Evolutionary conservation across 2,888 invertebrate species (phyloP), one percentile per base, ranked within the genome.

Genomic region (Drosophila gaucha): DNA sequence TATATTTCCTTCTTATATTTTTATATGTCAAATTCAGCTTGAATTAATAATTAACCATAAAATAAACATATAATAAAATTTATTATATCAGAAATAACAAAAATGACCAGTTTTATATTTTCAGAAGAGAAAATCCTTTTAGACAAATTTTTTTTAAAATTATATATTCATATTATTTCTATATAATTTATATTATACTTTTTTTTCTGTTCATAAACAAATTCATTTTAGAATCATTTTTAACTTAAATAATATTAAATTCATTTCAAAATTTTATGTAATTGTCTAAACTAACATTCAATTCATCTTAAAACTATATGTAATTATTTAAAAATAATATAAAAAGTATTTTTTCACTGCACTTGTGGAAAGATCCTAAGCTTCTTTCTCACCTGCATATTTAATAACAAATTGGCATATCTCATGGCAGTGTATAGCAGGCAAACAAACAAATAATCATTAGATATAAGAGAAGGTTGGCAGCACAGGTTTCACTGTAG

Each of bases 391-490:
- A 3, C 0, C 3, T 18, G 10, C 22, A 43, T 16, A 16, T 30
- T 16, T 10, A 5, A 20, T n/a, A 16, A 0, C 9, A 18, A 14
- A n/a, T 20, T n/a, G 9, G 6, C 16, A 20, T 9, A 16, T 8
- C 24, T 5, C 6, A n/a, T 4, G 26, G n/a, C 6, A 59, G 59
- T 18, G 59, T 59, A 62, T 62, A 28, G 18, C 26, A 44, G 18
- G 14, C 9, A 49, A 54, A 62, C 50, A 66, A 71, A 75, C 78
- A 88, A 83, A 83, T 75, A 86, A 86, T 88, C 84, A 84, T 86
- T 86, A 80, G 73, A 74, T 65, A 73, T 80, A 66, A 50, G 39
- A 57, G 39, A 26, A 10, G 49, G 22, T 30, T 63, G 50, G 14
- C 18, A 43, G 59, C 39, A 64, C 73, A 66, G 73, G 63, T 69